Percentiles rank a stretch among this genome's conserved stretches.
These are phyloP conservation scores for Passer domesticus DNA, from an alignment of 2,113 vertebrate species.

Conservation along the genomic window DNA sequence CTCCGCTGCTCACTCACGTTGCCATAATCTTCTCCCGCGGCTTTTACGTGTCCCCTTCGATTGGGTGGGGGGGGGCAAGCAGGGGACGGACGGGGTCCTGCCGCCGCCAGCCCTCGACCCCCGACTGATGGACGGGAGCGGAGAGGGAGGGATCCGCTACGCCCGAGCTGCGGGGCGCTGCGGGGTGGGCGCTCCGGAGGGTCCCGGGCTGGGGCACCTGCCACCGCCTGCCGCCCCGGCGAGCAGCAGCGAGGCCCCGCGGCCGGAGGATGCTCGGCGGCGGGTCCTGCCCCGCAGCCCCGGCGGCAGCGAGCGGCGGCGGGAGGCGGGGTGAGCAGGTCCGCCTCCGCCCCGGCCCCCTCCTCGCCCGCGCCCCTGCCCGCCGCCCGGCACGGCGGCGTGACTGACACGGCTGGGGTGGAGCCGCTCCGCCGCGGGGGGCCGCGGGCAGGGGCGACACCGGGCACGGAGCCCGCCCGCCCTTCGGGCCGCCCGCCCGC, in stretches of 20 bases:
- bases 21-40: background rate
- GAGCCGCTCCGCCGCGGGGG: background rate
- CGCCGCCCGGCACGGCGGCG: background rate
- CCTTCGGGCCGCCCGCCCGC: too few relatives aligned
- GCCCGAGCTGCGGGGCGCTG: background rate
- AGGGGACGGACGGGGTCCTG: background rate
- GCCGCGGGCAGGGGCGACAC: background rate
- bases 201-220: background rate
- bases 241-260: background rate
- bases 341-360: constrained; percentile 19
- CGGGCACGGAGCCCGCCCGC: background rate
- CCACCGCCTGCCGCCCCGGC: background rate
- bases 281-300: background rate
- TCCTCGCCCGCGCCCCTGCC: background rate
- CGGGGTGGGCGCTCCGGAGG: background rate
- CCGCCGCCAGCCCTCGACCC: background rate
- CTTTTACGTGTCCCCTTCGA: background rate
- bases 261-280: constrained; percentile 9
- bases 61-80: background rate
- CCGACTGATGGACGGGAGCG: background rate
- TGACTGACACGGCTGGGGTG: constrained; percentile 33
- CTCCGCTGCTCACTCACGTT: background rate
- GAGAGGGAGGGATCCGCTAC: background rate
- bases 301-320: background rate
- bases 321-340: background rate